phyloP scores from a whole-genome alignment of 2,113 vertebrate species.

The Chloroceryle aenea region DNA sequence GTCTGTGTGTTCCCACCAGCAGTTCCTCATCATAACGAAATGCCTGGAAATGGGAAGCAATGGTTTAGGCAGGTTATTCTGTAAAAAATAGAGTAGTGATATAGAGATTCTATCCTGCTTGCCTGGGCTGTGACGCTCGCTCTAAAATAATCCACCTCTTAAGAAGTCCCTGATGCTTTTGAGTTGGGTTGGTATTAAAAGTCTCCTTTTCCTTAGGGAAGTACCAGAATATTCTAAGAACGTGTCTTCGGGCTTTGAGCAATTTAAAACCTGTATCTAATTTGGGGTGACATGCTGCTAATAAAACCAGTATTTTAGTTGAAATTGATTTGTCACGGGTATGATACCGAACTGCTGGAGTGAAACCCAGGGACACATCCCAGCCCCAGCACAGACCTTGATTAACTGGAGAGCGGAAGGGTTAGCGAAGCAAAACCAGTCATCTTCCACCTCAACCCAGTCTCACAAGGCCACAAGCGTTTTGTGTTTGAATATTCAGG shows the following conservation, averaged over 20 bases:
- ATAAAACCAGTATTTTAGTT: background rate
- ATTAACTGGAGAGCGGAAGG: background rate
- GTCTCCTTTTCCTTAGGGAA: background rate
- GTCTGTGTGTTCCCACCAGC: background rate
- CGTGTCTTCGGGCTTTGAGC: fast-evolving
- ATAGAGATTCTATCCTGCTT: background rate
- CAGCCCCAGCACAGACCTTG: background rate
- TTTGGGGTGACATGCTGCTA: background rate
- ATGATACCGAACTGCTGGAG: background rate
- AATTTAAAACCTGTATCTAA: background rate
- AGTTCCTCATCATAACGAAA: background rate
- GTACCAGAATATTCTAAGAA: background rate
- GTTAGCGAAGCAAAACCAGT: background rate
- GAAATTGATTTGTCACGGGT: background rate
- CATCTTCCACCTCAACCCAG: background rate
- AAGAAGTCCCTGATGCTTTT: background rate
- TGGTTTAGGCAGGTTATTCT: background rate
- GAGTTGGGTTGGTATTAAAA: background rate
- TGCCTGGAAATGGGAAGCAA: background rate
- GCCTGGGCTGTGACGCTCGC: background rate
- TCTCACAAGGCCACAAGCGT: background rate
- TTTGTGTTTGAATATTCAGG: background rate
- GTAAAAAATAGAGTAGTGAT: background rate
- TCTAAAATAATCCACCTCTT: background rate
- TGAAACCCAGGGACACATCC: background rate